Base-by-base conservation (phyloP, 1,140 invertebrate genomes). In the Caenorhabditis brenneri region DNA sequence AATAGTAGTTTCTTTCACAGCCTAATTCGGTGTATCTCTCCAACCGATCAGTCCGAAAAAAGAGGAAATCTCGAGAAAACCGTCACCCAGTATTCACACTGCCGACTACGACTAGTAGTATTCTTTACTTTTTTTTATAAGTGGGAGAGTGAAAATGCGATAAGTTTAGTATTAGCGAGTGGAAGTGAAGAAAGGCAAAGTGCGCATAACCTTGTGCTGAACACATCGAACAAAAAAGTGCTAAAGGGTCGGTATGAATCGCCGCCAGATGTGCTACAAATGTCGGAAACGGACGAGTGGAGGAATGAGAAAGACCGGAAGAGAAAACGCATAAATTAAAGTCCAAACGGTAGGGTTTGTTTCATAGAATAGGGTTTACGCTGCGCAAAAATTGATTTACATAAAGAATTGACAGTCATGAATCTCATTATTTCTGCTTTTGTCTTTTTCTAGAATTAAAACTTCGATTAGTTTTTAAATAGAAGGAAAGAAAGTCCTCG, bases 181-280 rank as follows among this genome's bases (percentile, higher is more conserved):
- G 10, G n/a, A 74, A 42, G 19, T 42, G 15, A 46, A 74, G 65
- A 42, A 22, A 74, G 36, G 65, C 36, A 12, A 39, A 74, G 36
- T 74, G 65, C 36, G 36, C 65, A 74, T 74, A 74, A 74, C 65
- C 65, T 74, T 74, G 65, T 42, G 65, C 36, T 42, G 36, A 74
- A 74, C 65, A 74, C 65, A 74, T 74, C 15, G 65, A 42, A 65
- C 53, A 65, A 74, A 74, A 74, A 74, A 74, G 36, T 74, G 65
- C 65, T 74, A 74, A 39, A 74, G 33, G 65, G 65, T 74, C 65
- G 65, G 65, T 74, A 74, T 74, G 36, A 74, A 74, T 74, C 33
- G 65, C 42, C 65, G 65, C 65, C 65, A 74, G 36, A 74, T 74
- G 65, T 74, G 65, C 65, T 74, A 74, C 65, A 74, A 74, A 74